Base-by-base conservation (phyloP, 2,888 invertebrate genomes). In the Chironomus riparius region DNA sequence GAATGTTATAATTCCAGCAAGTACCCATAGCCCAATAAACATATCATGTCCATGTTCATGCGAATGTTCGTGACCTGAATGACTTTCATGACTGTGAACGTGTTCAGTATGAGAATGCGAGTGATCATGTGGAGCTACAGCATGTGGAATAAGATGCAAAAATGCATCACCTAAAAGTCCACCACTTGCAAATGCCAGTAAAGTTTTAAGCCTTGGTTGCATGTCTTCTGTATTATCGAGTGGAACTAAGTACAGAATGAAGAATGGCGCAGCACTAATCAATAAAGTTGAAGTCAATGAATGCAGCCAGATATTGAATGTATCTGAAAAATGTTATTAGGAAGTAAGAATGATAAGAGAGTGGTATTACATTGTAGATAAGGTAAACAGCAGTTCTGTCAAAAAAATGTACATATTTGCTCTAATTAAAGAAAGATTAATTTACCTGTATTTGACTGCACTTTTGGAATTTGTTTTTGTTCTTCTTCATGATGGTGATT, bases 121-220 rank as follows among this genome's bases (percentile, higher is more conserved):
- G 47, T 80, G 79, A 0, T 81, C 81, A 77, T 88, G 87, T 0
- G 90, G 88, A 78, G 86, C 86, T 38, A 91, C 88, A 69, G 99
- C 97, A 84, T 99, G 99, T 1, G 99, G 99, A 81, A 99, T 99
- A 78, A 99, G 86, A 85, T 99, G 99, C 5, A 99, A 87, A 84
- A 99, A 99, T 0, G 99, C 98, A 86, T 99, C 99, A 6, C 99
- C 99, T 0, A 99, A 87, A 13, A 99, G 87, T 68, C 99, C 96
- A 65, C 97, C 96, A 1, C 97, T 95, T 0, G 97, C 97, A 85
- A 97, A 97, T 15, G 95, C 94, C 68, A 97, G 84, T 70, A 97
- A 86, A 77, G 98, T 88, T 85, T 98, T 98, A 6, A 98, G 85
- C 56, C 95, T 85, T 0, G 95, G 92, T 82, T 94, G 90, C 82